These are phyloP conservation scores for Charina bottae DNA, from an alignment of 2,113 vertebrate species.

Conservation along the genomic window DNA sequence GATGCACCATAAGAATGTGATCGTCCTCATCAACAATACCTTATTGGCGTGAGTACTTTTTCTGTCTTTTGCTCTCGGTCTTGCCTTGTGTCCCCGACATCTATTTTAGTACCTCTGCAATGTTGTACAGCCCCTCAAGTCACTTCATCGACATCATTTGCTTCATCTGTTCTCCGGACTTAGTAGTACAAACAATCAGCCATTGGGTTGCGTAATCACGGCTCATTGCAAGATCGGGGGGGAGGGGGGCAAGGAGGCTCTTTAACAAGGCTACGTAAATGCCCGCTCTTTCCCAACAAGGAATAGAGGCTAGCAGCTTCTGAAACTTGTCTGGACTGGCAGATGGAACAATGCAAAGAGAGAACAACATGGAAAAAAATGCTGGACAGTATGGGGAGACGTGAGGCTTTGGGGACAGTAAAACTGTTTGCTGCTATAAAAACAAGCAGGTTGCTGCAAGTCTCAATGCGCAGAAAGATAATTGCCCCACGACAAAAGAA, in stretches of 20 bases:
- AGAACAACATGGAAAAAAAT: slow-evolving; percentile 57
- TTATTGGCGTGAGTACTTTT: slow-evolving; percentile 62
- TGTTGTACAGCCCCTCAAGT: slow-evolving; percentile 21
- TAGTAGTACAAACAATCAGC: slow-evolving; percentile 27
- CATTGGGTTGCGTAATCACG: slow-evolving; percentile 12
- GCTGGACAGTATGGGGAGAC: slow-evolving; percentile 38
- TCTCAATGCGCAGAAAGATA: slow-evolving; percentile 50
- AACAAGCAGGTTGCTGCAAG: slow-evolving; percentile 62
- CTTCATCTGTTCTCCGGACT: slow-evolving; percentile 35
- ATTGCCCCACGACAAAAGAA: slow-evolving; percentile 52
- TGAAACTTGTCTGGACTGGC: slow-evolving; percentile 58
- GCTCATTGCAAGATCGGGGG: slow-evolving; percentile 45
- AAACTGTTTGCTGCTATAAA: slow-evolving; percentile 72
- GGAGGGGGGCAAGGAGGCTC: slow-evolving; percentile 44
- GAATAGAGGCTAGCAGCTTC: slow-evolving; percentile 50
- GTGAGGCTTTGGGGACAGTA: slow-evolving; percentile 69
- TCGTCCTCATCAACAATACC: slow-evolving; percentile 26
- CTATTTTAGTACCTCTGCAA: slow-evolving; percentile 32
- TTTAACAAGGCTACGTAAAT: slow-evolving; percentile 44
- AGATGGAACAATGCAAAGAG: slow-evolving; percentile 46
- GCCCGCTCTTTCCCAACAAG: slow-evolving; percentile 46
- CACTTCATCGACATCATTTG: slow-evolving; percentile 44
- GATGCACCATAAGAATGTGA: slow-evolving; percentile 56
- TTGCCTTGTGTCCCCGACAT: slow-evolving; percentile 27
- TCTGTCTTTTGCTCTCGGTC: slow-evolving; percentile 28